A percentile compares a stretch with the other conserved stretches of the same genome.
Conservation (phyloP, 2,888 invertebrate genomes). For the Leucozona laternaria region DNA sequence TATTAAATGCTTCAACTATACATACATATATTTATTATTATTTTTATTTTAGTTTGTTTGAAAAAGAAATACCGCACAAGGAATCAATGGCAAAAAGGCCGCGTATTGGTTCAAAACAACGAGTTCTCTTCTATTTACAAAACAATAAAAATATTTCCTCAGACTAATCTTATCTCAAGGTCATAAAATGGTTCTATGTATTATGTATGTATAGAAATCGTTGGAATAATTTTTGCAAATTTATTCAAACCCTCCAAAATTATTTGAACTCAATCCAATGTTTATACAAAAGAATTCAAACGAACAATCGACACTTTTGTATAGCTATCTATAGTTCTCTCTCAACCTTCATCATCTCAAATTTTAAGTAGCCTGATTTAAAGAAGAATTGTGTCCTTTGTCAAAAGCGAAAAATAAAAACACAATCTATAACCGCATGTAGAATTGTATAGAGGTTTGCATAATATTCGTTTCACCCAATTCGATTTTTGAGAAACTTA, state of each 20-base stretch:
- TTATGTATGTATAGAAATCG: neutral
- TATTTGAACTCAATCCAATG: constrained; percentile 10
- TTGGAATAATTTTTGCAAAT: constrained; percentile 1
- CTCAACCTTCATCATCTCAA: neutral
- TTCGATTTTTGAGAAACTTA: constrained; percentile 47
- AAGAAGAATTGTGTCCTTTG: neutral
- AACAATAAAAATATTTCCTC: neutral
- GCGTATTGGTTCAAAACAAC: too few species aligned
- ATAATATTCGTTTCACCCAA: constrained; percentile 40
- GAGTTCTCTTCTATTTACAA: neutral
- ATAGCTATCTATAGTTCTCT: too few species aligned
- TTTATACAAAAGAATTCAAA: constrained; percentile 3
- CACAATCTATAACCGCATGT: neutral
- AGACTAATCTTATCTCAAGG: neutral
- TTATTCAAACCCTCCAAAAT: constrained; percentile 35
- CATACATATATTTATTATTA: too few species aligned
- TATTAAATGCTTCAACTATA: too few species aligned
- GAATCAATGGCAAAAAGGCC: too few species aligned
- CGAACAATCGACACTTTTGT: constrained; percentile 15
- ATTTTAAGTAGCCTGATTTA: neutral
- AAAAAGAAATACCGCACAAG: too few species aligned
- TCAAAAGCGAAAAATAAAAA: neutral
- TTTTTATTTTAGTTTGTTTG: too few species aligned
- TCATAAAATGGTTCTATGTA: neutral
- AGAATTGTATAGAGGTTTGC: constrained; percentile 11